phyloP scores from a whole-genome alignment of 2,888 invertebrate genomes.

The Trichogramma dendrolimi region DNA sequence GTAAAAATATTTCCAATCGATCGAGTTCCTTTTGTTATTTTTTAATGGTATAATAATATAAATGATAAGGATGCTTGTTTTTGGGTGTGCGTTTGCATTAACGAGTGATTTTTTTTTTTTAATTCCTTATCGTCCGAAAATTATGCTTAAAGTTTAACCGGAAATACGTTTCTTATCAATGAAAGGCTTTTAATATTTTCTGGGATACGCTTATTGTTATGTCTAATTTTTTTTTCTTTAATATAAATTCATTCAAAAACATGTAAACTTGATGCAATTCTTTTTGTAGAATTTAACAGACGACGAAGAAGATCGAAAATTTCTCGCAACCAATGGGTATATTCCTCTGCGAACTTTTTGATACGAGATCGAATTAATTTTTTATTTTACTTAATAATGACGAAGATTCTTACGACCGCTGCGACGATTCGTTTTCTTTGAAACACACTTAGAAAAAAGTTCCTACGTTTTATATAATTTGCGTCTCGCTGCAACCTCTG shows the following conservation, averaged over 20 bases:
- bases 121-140: no score
- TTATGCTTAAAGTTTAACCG: no score
- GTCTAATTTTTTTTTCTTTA: not conserved
- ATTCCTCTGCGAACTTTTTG: constrained; percentile 49
- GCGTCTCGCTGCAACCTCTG: constrained; percentile 16
- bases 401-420: constrained; percentile 28
- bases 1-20: no score
- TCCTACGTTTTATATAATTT: constrained; percentile 6
- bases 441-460: no score
- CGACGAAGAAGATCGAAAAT: constrained; percentile 45
- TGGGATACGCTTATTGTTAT: constrained; percentile 11
- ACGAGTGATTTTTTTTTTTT: no score
- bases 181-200: constrained; percentile 1
- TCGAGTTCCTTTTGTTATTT: no score
- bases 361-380: constrained; percentile 22
- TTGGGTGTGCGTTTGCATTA: no score
- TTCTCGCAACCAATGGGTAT: constrained; percentile 49
- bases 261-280: no score
- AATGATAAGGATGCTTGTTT: no score
- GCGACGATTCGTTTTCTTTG: not conserved
- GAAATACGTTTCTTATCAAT: no score
- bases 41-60: no score
- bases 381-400: constrained; percentile 13
- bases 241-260: no score
- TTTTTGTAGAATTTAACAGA: constrained; percentile 47